Conservation (phyloP, 92 coral and sea anemone genomes). For the Siderastrea radians region DNA sequence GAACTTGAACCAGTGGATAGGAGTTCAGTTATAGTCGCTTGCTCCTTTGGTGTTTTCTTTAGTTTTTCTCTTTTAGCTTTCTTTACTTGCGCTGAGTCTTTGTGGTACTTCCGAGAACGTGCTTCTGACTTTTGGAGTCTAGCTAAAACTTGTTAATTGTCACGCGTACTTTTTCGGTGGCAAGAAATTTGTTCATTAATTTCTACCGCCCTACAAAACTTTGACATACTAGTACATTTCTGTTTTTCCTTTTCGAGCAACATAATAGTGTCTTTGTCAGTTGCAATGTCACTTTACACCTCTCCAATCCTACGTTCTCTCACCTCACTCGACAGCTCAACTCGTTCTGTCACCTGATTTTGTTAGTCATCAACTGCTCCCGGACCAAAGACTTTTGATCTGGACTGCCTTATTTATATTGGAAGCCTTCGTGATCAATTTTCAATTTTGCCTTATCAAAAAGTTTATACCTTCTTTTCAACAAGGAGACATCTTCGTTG, state of each 20-base stretch:
- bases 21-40: slow-evolving; percentile 36
- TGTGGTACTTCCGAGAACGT: slow-evolving; percentile 50
- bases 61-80: slow-evolving; percentile 34
- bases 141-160: slow-evolving; percentile 37
- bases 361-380: slow-evolving; percentile 19
- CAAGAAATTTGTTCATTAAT: slow-evolving; percentile 40
- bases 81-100: slow-evolving; percentile 46
- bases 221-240: slow-evolving; percentile 49
- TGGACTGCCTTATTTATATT: slow-evolving; percentile 29
- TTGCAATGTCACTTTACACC: slow-evolving; percentile 49
- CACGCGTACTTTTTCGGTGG: slow-evolving; percentile 36
- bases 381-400: slow-evolving; percentile 50
- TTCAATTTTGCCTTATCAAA: slow-evolving; percentile 25
- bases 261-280: slow-evolving; percentile 51
- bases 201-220: slow-evolving; percentile 48
- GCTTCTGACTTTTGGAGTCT: slow-evolving; percentile 43
- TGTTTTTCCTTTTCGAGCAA: slow-evolving; percentile 52
- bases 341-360: slow-evolving; percentile 25
- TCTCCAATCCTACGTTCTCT: slow-evolving; percentile 28
- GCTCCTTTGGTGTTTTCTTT: slow-evolving; percentile 40
- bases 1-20: slow-evolving; percentile 42
- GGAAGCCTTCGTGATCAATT: slow-evolving; percentile 31
- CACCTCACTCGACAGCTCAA: slow-evolving; percentile 23
- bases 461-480: slow-evolving; percentile 2
- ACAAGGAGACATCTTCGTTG: slow-evolving; percentile 22